These are phyloP conservation scores for Parasteatoda lunata DNA, from an alignment of 2,888 invertebrate species.

Conservation along the genomic window DNA sequence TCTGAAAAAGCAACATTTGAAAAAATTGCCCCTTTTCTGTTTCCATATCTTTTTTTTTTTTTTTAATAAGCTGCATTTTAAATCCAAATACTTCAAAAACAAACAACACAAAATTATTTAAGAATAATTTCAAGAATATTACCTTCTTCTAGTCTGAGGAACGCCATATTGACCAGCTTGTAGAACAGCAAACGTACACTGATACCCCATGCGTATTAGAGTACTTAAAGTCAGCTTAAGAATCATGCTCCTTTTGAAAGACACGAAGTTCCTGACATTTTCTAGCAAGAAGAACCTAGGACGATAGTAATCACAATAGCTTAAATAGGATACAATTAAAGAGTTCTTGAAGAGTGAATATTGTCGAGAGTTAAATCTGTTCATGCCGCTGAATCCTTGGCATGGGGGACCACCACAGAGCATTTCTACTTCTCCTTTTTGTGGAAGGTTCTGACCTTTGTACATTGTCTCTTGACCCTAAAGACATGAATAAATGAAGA, in stretches of 20 bases:
- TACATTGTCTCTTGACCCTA: conserved; percentile 74
- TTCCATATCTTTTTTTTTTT: too few species aligned
- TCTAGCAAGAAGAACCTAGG: conserved; percentile 87
- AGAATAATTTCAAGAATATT: conserved; percentile 29
- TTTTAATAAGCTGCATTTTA: too few species aligned
- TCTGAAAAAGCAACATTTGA: too few species aligned
- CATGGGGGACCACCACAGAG: conserved; percentile 91
- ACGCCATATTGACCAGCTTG: conserved; percentile 91
- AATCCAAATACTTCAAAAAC: too few species aligned
- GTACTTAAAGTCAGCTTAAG: conserved; percentile 85
- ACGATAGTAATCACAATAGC: conserved; percentile 89
- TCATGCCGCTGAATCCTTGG: conserved; percentile 93
- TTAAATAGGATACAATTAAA: conserved; percentile 85
- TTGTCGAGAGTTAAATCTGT: conserved; percentile 87
- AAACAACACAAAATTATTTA: too few species aligned
- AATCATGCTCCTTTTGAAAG: conserved; percentile 87
- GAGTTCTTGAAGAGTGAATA: conserved; percentile 89
- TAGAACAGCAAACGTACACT: conserved; percentile 88
- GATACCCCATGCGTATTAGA: conserved; percentile 88
- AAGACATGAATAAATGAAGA: background rate
- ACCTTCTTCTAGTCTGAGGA: conserved; percentile 85
- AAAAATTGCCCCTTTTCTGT: too few species aligned
- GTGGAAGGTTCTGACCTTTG: conserved; percentile 78
- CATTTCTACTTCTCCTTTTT: conserved; percentile 86
- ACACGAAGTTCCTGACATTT: conserved; percentile 89